Evolutionary conservation across 2,113 vertebrate species (phyloP).

Genomic region (Melanostigma gelatinosum): DNA sequence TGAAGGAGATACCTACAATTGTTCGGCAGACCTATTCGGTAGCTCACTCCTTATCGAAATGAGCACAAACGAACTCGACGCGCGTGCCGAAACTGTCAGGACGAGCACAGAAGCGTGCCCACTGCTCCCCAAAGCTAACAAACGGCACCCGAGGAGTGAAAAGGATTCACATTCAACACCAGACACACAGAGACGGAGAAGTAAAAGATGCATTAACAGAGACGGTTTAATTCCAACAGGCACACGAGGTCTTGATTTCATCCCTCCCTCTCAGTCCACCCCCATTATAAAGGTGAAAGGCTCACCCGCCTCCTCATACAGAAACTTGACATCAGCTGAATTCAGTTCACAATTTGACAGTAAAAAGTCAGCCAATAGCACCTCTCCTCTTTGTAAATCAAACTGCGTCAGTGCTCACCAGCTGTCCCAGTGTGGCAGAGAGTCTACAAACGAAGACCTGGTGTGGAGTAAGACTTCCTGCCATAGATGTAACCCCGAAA

Average conservation of each 20-base stretch:
- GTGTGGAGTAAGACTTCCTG: background rate
- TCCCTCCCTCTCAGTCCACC: conserved; percentile 76
- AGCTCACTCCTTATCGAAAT: background rate
- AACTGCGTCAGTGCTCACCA: background rate
- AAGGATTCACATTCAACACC: conserved; percentile 6
- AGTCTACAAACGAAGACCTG: conserved; percentile 22
- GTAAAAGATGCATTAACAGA: background rate
- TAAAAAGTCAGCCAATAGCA: background rate
- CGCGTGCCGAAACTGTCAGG: background rate
- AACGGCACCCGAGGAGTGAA: background rate
- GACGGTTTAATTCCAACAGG: conserved; percentile 25
- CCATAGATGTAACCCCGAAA: conserved; percentile 27
- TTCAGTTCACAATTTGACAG: background rate
- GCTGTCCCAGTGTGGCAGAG: background rate
- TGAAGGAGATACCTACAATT: conserved; percentile 60
- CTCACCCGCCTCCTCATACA: background rate
- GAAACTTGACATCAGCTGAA: background rate
- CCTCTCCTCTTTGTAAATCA: background rate
- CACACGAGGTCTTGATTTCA: conserved; percentile 54
- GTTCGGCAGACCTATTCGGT: conserved; percentile 75
- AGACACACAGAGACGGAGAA: background rate
- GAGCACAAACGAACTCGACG: background rate
- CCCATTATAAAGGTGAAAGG: conserved; percentile 46
- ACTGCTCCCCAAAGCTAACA: background rate
- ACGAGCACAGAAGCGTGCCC: background rate